A percentile compares a stretch with the other conserved stretches of the same genome.
phyloP scores from a whole-genome alignment of 2,797 vertebrate species.

The Xenops minutus region DNA sequence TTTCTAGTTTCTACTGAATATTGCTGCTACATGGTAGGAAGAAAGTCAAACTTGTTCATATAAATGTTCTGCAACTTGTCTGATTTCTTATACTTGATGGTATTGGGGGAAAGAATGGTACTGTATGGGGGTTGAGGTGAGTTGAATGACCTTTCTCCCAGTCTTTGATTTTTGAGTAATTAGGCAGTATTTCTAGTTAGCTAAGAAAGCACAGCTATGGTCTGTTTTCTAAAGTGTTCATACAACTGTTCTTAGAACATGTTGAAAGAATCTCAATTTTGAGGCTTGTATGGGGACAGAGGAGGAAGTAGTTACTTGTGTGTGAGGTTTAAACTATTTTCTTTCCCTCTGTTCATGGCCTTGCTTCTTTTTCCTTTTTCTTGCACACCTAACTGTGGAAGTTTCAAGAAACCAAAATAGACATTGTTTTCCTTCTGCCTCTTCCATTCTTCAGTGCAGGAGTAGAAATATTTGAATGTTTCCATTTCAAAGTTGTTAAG shows the following conservation, averaged over 20 bases:
- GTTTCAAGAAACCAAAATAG: background rate
- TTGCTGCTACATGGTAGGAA: background rate
- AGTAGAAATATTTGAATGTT: background rate
- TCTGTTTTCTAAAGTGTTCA: background rate
- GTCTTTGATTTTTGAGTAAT: background rate
- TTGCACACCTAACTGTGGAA: background rate
- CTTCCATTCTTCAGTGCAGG: background rate
- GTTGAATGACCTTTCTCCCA: background rate
- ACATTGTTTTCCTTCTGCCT: background rate
- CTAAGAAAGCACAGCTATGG: background rate
- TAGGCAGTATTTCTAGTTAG: background rate
- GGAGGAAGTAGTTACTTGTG: background rate
- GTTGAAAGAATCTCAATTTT: background rate
- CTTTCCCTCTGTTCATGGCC: background rate
- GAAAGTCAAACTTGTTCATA: background rate
- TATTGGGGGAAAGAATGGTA: rapidly evolving
- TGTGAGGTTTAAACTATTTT: background rate
- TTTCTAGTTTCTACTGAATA: background rate
- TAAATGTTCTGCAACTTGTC: background rate
- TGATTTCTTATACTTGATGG: background rate
- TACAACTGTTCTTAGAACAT: background rate
- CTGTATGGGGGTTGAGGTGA: background rate
- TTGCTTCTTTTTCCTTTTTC: background rate
- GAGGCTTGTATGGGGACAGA: background rate
- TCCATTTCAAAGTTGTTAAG: background rate